Percentiles rank a stretch among this genome's conserved stretches.
Conservation (phyloP, 2,113 vertebrate genomes). For the Nibea coibor region DNA sequence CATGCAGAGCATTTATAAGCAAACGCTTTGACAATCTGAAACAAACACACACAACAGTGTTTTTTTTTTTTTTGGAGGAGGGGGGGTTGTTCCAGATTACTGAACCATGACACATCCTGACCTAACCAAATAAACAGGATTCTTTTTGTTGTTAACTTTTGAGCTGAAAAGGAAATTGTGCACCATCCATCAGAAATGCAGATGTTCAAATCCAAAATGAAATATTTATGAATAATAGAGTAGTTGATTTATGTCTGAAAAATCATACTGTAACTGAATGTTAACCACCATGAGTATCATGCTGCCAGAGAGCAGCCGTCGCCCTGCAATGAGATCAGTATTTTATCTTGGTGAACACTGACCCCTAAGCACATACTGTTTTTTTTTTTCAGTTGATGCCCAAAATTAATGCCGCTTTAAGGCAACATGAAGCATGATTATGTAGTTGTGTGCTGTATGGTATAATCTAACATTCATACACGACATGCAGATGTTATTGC, state of each 20-base stretch:
- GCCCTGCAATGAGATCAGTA: conserved; percentile 32
- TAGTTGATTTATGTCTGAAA: conserved; percentile 43
- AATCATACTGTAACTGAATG: conserved; percentile 36
- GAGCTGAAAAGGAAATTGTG: conserved; percentile 28
- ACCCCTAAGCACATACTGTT: not conserved
- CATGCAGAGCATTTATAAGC: conserved; percentile 67
- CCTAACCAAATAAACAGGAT: conserved; percentile 6
- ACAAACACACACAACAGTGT: conserved; percentile 30
- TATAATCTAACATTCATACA: conserved; percentile 48
- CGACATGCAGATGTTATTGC: conserved; percentile 27
- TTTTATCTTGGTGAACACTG: conserved; percentile 22
- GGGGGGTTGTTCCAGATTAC: conserved; percentile 23
- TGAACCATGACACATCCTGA: not conserved
- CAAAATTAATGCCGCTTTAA: not conserved
- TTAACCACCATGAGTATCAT: conserved; percentile 32
- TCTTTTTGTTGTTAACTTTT: conserved; percentile 50
- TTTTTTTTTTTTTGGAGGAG: not conserved
- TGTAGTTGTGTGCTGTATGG: conserved; percentile 30
- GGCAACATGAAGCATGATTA: conserved; percentile 40
- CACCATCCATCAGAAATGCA: conserved; percentile 19
- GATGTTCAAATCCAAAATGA: conserved; percentile 24
- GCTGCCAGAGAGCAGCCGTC: conserved; percentile 27
- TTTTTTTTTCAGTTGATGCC: conserved; percentile 17
- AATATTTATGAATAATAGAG: conserved; percentile 33
- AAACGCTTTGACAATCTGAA: conserved; percentile 77